These are phyloP conservation scores for Oceanites oceanicus DNA, from an alignment of 2,113 vertebrate species.

Conservation along the genomic window DNA sequence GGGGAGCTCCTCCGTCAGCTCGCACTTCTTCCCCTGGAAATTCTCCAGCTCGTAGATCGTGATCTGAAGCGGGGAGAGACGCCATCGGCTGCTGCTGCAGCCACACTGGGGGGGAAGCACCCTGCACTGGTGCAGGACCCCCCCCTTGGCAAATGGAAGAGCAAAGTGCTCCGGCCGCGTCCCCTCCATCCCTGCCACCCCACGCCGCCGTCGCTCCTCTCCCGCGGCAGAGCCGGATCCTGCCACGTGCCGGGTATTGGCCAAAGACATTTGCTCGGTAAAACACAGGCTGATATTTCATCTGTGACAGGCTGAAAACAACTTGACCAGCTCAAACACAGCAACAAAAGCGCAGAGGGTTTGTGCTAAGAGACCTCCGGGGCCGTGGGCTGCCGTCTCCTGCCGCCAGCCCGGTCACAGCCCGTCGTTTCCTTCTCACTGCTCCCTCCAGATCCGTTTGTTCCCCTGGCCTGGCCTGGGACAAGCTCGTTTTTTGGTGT, in stretches of 20 bases:
- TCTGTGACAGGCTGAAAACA: neutral
- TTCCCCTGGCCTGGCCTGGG: neutral
- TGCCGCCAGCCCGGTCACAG: rapidly evolving
- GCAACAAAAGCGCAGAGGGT: rapidly evolving
- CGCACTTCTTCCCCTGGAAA: conserved; percentile 83
- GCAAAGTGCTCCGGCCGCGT: rapidly evolving
- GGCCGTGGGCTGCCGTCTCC: rapidly evolving
- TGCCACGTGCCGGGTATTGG: rapidly evolving
- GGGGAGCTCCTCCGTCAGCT: conserved; percentile 84
- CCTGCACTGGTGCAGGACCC: neutral
- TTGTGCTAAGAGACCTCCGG: neutral
- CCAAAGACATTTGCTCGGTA: neutral
- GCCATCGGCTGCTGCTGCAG: neutral
- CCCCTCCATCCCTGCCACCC: rapidly evolving
- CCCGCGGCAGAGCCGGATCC: rapidly evolving
- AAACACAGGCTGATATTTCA: neutral
- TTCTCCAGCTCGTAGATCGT: conserved; percentile 82
- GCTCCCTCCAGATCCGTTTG: neutral
- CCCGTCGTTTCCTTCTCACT: neutral
- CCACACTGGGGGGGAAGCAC: rapidly evolving
- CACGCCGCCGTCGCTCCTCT: rapidly evolving
- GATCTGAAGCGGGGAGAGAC: conserved; percentile 34
- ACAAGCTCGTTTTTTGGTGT: neutral
- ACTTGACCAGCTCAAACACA: neutral
- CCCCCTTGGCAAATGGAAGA: neutral